phyloP scores from a whole-genome alignment of 2,888 invertebrate species.

The Pammene fasciana region DNA sequence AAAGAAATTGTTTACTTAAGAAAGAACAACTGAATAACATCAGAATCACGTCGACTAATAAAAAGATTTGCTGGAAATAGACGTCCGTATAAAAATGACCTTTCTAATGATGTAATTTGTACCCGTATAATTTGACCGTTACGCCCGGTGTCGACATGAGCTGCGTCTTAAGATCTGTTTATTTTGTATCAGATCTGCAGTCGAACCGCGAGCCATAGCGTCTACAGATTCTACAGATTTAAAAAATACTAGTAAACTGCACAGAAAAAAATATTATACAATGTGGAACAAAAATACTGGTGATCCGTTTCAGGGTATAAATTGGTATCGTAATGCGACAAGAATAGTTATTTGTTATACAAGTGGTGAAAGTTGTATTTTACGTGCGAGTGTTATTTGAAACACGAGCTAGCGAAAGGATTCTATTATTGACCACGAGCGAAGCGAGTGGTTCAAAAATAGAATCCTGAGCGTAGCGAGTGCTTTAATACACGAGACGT shows the following conservation, averaged over 20 bases:
- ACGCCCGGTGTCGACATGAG: conserved; percentile 55
- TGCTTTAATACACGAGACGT: too few relatives aligned
- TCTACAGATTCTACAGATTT: conserved; percentile 10
- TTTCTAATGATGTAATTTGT: conserved; percentile 74
- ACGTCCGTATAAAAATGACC: conserved; percentile 57
- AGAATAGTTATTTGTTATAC: too few relatives aligned
- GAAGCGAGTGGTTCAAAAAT: too few relatives aligned
- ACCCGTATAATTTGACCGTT: conserved; percentile 71
- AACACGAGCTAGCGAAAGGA: too few relatives aligned
- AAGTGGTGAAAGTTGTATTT: too few relatives aligned
- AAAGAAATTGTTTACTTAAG: conserved; percentile 1
- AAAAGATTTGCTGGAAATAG: conserved; percentile 51
- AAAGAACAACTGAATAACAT: conserved; percentile 26
- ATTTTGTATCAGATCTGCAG: conserved; percentile 51
- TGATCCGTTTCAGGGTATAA: too few relatives aligned
- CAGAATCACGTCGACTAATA: conserved; percentile 45
- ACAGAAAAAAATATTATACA: conserved; percentile 47
- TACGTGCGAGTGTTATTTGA: too few relatives aligned
- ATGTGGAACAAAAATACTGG: too few relatives aligned
- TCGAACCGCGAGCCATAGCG: conserved; percentile 29
- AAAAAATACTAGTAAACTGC: conserved; percentile 54
- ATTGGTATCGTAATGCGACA: too few relatives aligned
- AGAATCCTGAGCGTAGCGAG: too few relatives aligned
- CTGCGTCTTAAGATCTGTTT: conserved; percentile 50
- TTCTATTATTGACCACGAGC: too few relatives aligned